phyloP scores from a whole-genome alignment of 1,140 invertebrate species.

The Nixonia krombeini region DNA sequence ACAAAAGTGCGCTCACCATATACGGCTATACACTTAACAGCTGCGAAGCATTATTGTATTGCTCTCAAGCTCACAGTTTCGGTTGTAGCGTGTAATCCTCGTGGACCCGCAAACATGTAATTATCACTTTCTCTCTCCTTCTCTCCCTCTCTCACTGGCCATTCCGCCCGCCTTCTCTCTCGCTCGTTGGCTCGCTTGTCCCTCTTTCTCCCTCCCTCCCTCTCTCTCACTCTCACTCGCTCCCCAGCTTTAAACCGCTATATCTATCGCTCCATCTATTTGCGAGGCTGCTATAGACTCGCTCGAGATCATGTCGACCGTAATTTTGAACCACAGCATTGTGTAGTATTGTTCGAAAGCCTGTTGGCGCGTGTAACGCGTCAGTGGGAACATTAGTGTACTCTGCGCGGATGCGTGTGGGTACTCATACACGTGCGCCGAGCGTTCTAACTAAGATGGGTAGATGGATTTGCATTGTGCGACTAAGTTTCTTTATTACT shows the following conservation, averaged over 20 bases:
- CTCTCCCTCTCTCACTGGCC: conserved; percentile 21
- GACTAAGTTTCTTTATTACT: conserved; percentile 36
- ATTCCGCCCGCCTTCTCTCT: conserved; percentile 17
- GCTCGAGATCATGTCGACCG: conserved; percentile 53
- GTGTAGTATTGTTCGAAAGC: conserved; percentile 52
- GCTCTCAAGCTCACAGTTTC: conserved; percentile 65
- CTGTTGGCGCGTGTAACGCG: conserved; percentile 50
- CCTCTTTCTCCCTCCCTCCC: conserved; percentile 44
- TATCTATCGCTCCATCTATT: conserved; percentile 46
- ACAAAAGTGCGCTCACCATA: conserved; percentile 19
- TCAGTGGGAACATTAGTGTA: conserved; percentile 49
- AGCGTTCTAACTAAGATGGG: conserved; percentile 41
- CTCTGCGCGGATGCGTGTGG: conserved; percentile 13
- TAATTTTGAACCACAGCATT: conserved; percentile 51
- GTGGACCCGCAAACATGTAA: conserved; percentile 72
- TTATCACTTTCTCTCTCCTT: conserved; percentile 68
- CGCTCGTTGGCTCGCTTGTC: conserved; percentile 18
- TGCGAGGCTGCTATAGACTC: conserved; percentile 47
- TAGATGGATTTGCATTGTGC: conserved; percentile 23
- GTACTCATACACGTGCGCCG: not conserved
- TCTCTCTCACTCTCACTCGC: conserved; percentile 14
- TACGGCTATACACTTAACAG: conserved; percentile 44
- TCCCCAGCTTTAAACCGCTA: conserved; percentile 9
- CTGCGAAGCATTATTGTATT: conserved; percentile 41
- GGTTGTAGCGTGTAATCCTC: conserved; percentile 71